Percentiles rank a stretch among this genome's conserved stretches.
phyloP scores from a whole-genome alignment of 2,797 vertebrate species.

The Sebastes elongatus region DNA sequence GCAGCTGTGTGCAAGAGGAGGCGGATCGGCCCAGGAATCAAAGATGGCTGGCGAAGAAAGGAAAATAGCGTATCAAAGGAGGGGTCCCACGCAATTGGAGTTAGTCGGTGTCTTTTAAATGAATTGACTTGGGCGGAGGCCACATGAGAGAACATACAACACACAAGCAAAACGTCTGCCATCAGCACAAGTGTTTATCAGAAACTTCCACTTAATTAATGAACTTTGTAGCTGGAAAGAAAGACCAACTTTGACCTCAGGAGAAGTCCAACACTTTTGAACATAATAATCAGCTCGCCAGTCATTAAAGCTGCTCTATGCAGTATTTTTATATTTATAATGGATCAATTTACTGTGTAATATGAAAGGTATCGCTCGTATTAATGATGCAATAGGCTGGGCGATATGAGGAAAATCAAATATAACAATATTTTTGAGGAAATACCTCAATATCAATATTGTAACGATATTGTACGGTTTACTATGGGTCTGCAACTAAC shows the following conservation, averaged over 20 bases:
- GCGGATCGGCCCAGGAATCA: conserved; percentile 78
- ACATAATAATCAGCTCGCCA: not conserved
- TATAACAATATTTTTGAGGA: too few species aligned
- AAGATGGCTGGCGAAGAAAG: conserved; percentile 81
- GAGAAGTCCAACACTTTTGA: not conserved
- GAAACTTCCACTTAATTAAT: conserved; percentile 29
- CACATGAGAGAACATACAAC: conserved; percentile 42
- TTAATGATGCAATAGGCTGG: too few species aligned
- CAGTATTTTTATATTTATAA: not conserved
- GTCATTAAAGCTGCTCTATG: not conserved
- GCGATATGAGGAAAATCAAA: too few species aligned
- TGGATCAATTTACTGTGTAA: not conserved
- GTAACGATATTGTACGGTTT: rapidly evolving
- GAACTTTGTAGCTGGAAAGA: conserved; percentile 1
- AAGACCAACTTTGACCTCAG: not conserved
- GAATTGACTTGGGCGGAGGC: conserved; percentile 70
- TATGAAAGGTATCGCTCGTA: rapidly evolving
- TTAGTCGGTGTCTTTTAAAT: conserved; percentile 78
- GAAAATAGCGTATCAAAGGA: conserved; percentile 76
- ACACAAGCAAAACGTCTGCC: conserved; percentile 25
- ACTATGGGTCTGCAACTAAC: too few species aligned
- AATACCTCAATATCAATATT: too few species aligned
- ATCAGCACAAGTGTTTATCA: conserved; percentile 21
- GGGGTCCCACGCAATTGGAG: conserved; percentile 70
- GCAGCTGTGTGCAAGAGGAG: conserved; percentile 81